phyloP scores from a whole-genome alignment of 64 coral and sea anemone species.

The Porites australiensis region DNA sequence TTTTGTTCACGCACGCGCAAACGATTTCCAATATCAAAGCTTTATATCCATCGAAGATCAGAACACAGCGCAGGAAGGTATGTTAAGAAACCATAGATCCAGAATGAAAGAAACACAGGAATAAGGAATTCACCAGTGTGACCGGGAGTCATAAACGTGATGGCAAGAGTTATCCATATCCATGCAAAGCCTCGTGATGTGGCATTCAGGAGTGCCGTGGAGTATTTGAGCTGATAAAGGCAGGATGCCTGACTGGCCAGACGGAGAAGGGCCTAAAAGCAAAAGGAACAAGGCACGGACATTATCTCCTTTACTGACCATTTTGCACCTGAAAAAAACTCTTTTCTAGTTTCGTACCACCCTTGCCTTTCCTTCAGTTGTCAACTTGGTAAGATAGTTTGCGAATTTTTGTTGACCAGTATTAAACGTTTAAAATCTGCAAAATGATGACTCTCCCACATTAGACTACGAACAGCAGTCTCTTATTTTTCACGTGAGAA shows the following conservation, averaged over 20 bases:
- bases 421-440: too few relatives aligned
- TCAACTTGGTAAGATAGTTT: too few relatives aligned
- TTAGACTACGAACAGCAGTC: too few relatives aligned
- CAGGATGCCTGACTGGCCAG: slow-evolving; percentile 24
- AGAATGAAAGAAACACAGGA: slow-evolving; percentile 35
- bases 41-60: slow-evolving; percentile 8
- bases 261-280: slow-evolving; percentile 52
- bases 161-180: slow-evolving; percentile 29
- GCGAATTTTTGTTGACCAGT: too few relatives aligned
- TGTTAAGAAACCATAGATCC: neutral
- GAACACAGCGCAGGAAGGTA: neutral
- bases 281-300: neutral
- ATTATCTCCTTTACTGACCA: too few relatives aligned
- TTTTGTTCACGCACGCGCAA: too few relatives aligned
- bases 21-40: neutral
- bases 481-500: too few relatives aligned
- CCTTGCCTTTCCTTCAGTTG: too few relatives aligned
- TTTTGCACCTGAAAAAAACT: too few relatives aligned
- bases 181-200: slow-evolving; percentile 33
- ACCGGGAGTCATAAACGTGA: neutral
- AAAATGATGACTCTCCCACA: too few relatives aligned
- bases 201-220: neutral
- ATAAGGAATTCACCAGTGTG: slow-evolving; percentile 15
- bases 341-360: too few relatives aligned
- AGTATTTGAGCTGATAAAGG: slow-evolving; percentile 48